Percentiles rank a stretch among this genome's conserved stretches.
phyloP scores from a whole-genome alignment of 2,797 vertebrate genomes.

The Trematomus bernacchii region DNA sequence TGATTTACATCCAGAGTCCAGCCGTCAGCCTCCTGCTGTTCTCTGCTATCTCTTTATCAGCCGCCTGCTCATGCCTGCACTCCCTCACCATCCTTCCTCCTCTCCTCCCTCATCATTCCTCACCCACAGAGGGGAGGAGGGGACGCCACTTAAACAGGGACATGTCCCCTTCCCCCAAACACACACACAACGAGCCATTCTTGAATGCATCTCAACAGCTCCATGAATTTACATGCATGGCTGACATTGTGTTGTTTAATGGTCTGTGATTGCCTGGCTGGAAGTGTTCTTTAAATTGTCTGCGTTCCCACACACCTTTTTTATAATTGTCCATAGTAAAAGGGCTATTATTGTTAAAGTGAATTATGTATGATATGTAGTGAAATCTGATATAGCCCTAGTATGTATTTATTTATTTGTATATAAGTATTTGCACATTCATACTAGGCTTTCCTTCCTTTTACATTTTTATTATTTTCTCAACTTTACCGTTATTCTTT shows the following conservation, averaged over 20 bases:
- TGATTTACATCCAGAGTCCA: constrained; percentile 77
- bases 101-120: constrained; percentile 60
- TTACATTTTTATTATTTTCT: too few relatives aligned
- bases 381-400: too few relatives aligned
- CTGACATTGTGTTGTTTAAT: background rate
- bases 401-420: too few relatives aligned
- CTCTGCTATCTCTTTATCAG: constrained; percentile 80
- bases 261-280: too few relatives aligned
- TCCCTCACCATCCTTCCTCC: constrained; percentile 64
- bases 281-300: too few relatives aligned
- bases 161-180: constrained; percentile 33
- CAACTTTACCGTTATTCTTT: too few relatives aligned
- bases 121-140: constrained; percentile 64
- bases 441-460: too few relatives aligned
- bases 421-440: too few relatives aligned
- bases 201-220: constrained; percentile 39
- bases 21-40: constrained; percentile 78
- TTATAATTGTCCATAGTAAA: too few relatives aligned
- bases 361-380: too few relatives aligned
- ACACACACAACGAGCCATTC: constrained; percentile 4
- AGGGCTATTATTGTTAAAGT: too few relatives aligned
- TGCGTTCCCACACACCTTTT: too few relatives aligned
- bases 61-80: constrained; percentile 78
- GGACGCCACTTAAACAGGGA: constrained; percentile 37
- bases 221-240: constrained; percentile 50